Conservation (phyloP, 2,797 vertebrate species). For the Enteromius radiatus region DNA sequence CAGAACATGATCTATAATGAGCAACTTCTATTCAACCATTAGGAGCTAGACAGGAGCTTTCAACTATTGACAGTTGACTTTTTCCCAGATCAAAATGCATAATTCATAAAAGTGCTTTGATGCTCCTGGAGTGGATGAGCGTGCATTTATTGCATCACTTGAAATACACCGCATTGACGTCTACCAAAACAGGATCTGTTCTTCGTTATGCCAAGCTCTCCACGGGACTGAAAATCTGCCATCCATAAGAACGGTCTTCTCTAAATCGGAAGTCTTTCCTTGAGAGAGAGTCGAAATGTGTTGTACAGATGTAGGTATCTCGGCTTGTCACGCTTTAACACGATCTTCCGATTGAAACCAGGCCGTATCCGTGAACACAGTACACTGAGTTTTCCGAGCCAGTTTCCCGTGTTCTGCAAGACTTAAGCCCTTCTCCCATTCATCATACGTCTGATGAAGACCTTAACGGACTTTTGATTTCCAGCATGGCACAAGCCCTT, state of each 20-base stretch:
- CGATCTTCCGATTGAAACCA: constrained; percentile 52
- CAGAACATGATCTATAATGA: constrained; percentile 52
- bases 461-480: constrained; percentile 67
- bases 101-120: constrained; percentile 75
- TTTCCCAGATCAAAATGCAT: constrained; percentile 71
- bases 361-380: constrained; percentile 51
- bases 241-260: constrained; percentile 40
- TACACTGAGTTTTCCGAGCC: constrained; percentile 31
- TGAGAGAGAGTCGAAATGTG: constrained; percentile 56
- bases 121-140: constrained; percentile 61
- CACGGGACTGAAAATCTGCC: constrained; percentile 42
- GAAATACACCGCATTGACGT: constrained; percentile 51
- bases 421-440: constrained; percentile 34
- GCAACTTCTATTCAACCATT: constrained; percentile 63
- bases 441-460: constrained; percentile 53
- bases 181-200: constrained; percentile 59
- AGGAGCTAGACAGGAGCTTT: constrained; percentile 72
- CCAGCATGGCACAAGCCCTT: constrained; percentile 63
- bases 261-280: constrained; percentile 47
- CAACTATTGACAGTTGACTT: constrained; percentile 76
- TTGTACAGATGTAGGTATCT: constrained; percentile 61
- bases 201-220: constrained; percentile 56
- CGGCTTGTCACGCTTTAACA: constrained; percentile 45
- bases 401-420: constrained; percentile 23
- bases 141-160: constrained; percentile 58